Conservation (phyloP, 2,113 vertebrate species). For the Bucco capensis region DNA sequence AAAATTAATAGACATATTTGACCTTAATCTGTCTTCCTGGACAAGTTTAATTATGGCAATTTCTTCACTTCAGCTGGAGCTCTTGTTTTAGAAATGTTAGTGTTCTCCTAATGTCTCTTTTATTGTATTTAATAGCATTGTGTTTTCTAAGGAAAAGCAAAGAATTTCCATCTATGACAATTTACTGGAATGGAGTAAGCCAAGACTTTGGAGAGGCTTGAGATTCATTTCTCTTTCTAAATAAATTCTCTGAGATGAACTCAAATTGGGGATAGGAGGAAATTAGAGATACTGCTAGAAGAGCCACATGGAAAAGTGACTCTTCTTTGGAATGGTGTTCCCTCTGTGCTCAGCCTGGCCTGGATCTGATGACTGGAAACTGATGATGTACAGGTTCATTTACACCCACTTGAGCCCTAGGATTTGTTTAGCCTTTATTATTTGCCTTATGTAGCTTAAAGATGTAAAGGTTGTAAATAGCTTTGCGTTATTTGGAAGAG, state of each 20-base stretch:
- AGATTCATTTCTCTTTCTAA: not conserved
- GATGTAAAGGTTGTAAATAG: not conserved
- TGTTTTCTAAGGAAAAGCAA: not conserved
- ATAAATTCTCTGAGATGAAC: not conserved
- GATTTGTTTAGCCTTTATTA: not conserved
- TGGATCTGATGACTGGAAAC: not conserved
- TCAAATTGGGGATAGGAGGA: not conserved
- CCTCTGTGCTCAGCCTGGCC: not conserved
- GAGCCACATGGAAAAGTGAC: not conserved
- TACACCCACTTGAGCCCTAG: not conserved
- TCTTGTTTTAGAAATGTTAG: constrained; percentile 31
- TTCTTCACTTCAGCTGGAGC: constrained; percentile 6
- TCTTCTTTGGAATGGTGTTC: not conserved
- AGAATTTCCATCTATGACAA: not conserved
- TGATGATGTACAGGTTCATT: not conserved
- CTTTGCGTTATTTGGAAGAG: not conserved
- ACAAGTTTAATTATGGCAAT: constrained; percentile 64
- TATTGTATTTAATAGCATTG: not conserved
- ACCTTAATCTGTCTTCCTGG: constrained; percentile 60
- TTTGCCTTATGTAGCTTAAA: not conserved
- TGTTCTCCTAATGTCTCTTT: not conserved
- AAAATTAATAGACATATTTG: constrained; percentile 57
- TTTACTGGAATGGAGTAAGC: not conserved
- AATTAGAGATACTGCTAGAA: not conserved
- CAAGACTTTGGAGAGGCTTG: not conserved